Evolutionary conservation across 35 echinoderm and acorn worm genomes (phyloP).

Genomic region (Ophioderma brevispina): DNA sequence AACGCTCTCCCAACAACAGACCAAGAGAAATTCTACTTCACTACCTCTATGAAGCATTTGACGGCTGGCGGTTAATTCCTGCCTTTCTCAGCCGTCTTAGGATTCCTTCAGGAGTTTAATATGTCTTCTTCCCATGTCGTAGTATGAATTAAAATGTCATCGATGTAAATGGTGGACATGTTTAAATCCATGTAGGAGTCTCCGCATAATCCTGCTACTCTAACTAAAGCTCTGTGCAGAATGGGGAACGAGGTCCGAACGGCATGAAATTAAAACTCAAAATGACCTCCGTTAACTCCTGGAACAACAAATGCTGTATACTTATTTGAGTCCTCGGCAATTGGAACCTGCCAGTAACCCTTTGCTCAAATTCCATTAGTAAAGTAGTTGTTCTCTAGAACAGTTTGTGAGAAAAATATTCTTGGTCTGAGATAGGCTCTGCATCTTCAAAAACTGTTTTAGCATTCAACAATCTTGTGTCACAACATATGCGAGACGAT

Average conservation of each 20-base stretch:
- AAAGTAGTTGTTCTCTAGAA: too few species aligned
- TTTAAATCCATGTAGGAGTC: not conserved
- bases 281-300: too few species aligned
- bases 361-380: too few species aligned
- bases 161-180: conserved; percentile 29
- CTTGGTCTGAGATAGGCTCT: too few species aligned
- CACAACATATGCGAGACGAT: too few species aligned
- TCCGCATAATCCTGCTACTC: conserved; percentile 46
- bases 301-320: not conserved
- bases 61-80: conserved; percentile 45
- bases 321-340: not conserved
- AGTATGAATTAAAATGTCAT: conserved; percentile 44
- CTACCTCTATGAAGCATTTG: conserved; percentile 50
- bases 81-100: not conserved
- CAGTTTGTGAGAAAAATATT: too few species aligned
- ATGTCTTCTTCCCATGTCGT: conserved; percentile 48
- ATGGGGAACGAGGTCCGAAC: conserved; percentile 36
- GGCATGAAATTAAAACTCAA: conserved; percentile 31
- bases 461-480: too few species aligned
- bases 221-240: conserved; percentile 32
- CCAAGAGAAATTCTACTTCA: conserved; percentile 65
- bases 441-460: too few species aligned
- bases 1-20: conserved; percentile 42
- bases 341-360: too few species aligned
- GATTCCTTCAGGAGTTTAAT: not conserved